Evolutionary conservation across 2,888 invertebrate genomes (phyloP).

Genomic region (Augochlorella aurata): DNA sequence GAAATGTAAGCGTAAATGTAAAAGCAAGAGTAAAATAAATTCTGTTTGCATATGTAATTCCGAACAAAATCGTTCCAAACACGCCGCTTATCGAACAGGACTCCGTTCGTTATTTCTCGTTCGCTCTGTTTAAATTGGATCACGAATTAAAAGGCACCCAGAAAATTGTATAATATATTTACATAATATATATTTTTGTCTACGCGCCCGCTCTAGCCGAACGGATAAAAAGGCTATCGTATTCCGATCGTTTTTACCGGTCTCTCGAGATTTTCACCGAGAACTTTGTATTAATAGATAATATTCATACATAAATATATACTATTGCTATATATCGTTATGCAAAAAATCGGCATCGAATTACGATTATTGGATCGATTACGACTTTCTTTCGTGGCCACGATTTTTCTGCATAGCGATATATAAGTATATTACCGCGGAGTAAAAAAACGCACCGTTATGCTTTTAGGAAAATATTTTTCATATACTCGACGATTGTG

Average conservation of each 20-base stretch:
- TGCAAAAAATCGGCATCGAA: background rate
- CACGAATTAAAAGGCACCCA: background rate
- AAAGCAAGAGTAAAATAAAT: background rate
- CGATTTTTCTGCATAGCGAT: background rate
- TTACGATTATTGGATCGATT: background rate
- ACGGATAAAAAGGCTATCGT: constrained; percentile 27
- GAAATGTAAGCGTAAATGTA: background rate
- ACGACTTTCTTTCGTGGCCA: background rate
- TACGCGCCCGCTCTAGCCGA: constrained; percentile 40
- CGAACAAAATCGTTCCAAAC: background rate
- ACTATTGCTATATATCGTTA: constrained; percentile 24
- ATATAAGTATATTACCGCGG: constrained; percentile 26
- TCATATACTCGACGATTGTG: constrained; percentile 50
- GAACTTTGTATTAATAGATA: constrained; percentile 46
- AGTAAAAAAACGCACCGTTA: constrained; percentile 42
- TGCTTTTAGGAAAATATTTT: constrained; percentile 59
- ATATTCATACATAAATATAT: constrained; percentile 27
- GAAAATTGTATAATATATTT: constrained; percentile 27
- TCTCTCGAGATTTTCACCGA: constrained; percentile 41
- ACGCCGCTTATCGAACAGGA: background rate
- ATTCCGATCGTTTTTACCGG: constrained; percentile 52
- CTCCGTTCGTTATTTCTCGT: background rate
- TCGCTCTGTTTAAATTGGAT: background rate
- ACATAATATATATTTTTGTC: constrained; percentile 55
- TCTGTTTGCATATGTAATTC: background rate